phyloP scores from a whole-genome alignment of 2,797 vertebrate genomes.

The Muscicapa striata region DNA sequence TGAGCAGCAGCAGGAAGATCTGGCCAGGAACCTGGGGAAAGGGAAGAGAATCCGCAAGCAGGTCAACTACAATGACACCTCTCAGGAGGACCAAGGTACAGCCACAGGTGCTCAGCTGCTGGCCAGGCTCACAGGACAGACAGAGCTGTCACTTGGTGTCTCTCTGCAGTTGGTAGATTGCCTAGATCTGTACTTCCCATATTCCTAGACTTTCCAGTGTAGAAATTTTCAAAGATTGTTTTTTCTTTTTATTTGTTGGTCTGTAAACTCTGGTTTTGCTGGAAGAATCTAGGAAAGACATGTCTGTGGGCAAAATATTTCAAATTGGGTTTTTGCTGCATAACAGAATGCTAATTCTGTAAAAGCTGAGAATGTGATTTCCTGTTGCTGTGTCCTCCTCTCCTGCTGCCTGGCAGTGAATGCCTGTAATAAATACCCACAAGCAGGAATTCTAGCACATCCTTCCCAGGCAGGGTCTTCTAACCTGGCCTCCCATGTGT shows the following conservation, averaged over 20 bases:
- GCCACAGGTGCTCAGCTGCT: fast-evolving
- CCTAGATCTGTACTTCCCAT: not conserved
- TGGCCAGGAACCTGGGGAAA: conserved; percentile 95
- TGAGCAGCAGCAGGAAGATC: conserved; percentile 97
- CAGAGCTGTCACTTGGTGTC: fast-evolving
- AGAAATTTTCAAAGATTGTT: not conserved
- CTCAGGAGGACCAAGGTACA: conserved; percentile 98
- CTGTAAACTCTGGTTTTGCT: not conserved
- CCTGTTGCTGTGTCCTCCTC: not conserved
- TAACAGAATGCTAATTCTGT: not conserved
- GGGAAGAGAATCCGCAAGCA: conserved; percentile 98
- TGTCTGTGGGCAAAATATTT: not conserved
- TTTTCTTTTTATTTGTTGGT: not conserved
- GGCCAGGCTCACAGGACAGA: fast-evolving
- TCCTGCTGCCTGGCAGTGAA: not conserved
- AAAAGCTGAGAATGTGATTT: not conserved
- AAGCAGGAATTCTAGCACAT: not conserved
- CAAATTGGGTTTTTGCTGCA: fast-evolving
- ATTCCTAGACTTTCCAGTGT: not conserved
- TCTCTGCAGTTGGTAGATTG: not conserved
- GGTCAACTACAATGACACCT: conserved; percentile 98
- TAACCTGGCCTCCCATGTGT: not conserved
- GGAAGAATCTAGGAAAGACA: not conserved
- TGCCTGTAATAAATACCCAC: fast-evolving
- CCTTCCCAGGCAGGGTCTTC: not conserved